These are phyloP conservation scores for Heliornis fulica DNA, from an alignment of 2,113 vertebrate genomes.

Conservation along the genomic window DNA sequence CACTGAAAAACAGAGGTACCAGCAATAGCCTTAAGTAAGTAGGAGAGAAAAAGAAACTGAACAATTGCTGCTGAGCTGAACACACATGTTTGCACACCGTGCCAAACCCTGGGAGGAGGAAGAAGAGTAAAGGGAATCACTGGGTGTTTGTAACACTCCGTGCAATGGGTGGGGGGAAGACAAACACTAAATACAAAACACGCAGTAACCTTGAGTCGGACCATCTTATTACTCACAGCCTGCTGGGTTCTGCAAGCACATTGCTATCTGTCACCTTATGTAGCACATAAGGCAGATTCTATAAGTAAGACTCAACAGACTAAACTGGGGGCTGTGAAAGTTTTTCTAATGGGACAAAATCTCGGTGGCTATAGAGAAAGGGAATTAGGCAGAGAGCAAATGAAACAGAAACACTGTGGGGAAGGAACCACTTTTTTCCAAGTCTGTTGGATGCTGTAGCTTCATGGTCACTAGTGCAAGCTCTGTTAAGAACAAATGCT, in stretches of 20 bases:
- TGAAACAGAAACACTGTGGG: background rate
- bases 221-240: background rate
- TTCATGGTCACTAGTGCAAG: background rate
- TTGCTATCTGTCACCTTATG: background rate
- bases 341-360: background rate
- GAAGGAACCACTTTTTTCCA: background rate
- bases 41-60: background rate
- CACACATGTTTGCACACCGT: background rate
- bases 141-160: background rate
- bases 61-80: background rate
- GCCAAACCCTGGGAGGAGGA: background rate
- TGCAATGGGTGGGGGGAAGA: background rate
- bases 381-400: background rate
- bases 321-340: background rate
- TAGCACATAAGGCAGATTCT: background rate
- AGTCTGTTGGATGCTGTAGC: background rate
- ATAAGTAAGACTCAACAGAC: background rate
- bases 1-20: background rate
- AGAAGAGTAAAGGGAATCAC: background rate
- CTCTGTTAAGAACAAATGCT: background rate
- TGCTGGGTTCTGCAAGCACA: accelerated
- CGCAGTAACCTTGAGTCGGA: background rate
- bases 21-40: background rate
- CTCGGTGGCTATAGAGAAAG: background rate
- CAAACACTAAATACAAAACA: accelerated